Evolutionary conservation across 2,888 invertebrate genomes (phyloP), one percentile per base, ranked within the genome.

Genomic region (Patella ulyssiponensis): DNA sequence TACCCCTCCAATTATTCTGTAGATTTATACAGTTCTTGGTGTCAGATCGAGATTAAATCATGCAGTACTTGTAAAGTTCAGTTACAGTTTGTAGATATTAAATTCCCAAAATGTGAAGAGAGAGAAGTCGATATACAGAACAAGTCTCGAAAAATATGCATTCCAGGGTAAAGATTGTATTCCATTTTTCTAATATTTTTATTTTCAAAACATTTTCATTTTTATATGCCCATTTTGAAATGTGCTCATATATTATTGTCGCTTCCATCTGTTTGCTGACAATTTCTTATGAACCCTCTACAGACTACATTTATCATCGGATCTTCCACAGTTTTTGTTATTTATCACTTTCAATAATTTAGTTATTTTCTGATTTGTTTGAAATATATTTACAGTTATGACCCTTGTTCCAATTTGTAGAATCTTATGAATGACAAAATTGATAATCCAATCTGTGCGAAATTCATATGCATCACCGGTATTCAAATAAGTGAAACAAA

Each of bases 51-150:
- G 52, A 84, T 89, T 15, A 85, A 85, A 51, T 87, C 87, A 23
- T 89, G 89, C 75, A 84, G 86, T 80, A 87, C 87, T n/a, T 89
- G 89, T 81, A 85, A 83, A 78, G 82, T 89, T 56, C 79, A 84
- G 51, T 75, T 89, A 17, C 83, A 82, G 44, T 84, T 88, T 71
- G 80, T 83, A 20, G 85, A 86, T 64, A 73, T 89, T 5, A 78
- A 80, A 64, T 87, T 88, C 70, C 88, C 88, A 14, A 76, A 77
- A 20, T 89, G 89, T 75, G 79, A 64, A 23, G 64, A 77, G 51
- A 74, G 23, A 27, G 70, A 23, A 64, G 64, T n/a, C 20, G 20
- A 64, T 11, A 23, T 11, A 64, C 64, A 23, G 5, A 64, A 64
- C 23, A 64, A 64, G 15, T 64, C 64, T 52, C 44, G 73, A 52